Conservation (phyloP, 2,113 vertebrate species). For the Turnix velox region DNA sequence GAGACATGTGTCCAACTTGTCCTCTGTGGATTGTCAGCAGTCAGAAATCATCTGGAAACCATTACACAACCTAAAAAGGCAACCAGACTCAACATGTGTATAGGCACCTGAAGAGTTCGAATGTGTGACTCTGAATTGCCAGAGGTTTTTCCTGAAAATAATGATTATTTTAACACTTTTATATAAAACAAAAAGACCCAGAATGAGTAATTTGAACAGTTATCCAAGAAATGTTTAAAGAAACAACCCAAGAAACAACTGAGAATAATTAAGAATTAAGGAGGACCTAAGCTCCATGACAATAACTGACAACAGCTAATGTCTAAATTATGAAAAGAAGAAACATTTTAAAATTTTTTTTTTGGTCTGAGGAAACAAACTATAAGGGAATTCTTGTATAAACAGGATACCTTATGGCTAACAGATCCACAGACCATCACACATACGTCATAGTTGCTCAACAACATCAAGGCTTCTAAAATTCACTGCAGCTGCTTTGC, state of each 20-base stretch:
- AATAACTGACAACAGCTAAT: background rate
- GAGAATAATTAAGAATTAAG: background rate
- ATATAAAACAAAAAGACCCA: slow-evolving; percentile 8
- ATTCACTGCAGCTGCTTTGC: background rate
- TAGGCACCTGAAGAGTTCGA: slow-evolving; percentile 1
- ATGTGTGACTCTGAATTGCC: background rate
- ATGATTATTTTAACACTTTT: slow-evolving; percentile 33
- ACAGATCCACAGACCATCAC: background rate
- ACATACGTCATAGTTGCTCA: background rate
- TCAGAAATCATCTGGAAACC: slow-evolving; percentile 40
- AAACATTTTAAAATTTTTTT: background rate
- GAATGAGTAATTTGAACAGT: background rate
- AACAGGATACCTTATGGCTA: background rate
- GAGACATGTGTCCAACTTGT: background rate
- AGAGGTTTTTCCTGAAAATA: slow-evolving; percentile 6
- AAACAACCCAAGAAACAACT: no score
- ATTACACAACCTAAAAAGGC: background rate
- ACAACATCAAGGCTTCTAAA: background rate
- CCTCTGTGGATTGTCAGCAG: slow-evolving; percentile 3
- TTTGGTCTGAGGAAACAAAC: background rate
- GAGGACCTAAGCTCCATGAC: background rate
- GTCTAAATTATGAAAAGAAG: background rate
- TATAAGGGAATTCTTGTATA: background rate
- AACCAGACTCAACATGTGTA: background rate
- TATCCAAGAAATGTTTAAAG: no score